Conservation (phyloP, 2,888 invertebrate genomes). For the Willowsia nigromaculata region DNA sequence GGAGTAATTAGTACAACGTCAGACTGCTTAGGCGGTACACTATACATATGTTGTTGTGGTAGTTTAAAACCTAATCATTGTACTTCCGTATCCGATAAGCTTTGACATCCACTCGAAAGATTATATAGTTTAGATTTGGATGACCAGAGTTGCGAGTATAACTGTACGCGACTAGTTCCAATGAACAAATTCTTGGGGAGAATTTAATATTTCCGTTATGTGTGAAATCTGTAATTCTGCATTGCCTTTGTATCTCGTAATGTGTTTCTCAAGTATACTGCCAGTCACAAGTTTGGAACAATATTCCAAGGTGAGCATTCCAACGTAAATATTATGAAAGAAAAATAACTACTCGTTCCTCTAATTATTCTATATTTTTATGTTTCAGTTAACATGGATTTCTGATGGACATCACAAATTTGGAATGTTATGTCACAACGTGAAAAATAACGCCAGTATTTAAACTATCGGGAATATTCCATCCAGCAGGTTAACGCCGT, state of each 20-base stretch:
- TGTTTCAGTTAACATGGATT: background rate
- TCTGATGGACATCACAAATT: background rate
- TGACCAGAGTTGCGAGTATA: too few species aligned
- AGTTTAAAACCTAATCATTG: too few species aligned
- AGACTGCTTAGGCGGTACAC: too few species aligned
- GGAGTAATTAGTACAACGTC: too few species aligned
- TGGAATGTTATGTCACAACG: background rate
- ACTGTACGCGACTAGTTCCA: background rate
- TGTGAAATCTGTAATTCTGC: too few species aligned
- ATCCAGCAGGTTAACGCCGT: background rate
- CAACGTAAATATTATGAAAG: too few species aligned
- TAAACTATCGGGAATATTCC: background rate
- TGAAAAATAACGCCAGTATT: background rate
- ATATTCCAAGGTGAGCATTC: background rate
- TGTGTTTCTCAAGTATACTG: background rate
- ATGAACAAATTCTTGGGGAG: background rate
- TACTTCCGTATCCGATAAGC: too few species aligned
- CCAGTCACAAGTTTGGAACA: background rate
- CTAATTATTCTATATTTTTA: background rate
- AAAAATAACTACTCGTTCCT: too few species aligned
- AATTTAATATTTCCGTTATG: background rate
- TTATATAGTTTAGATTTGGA: too few species aligned
- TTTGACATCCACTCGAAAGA: too few species aligned
- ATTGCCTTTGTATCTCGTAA: background rate
- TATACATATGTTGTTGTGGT: too few species aligned